These are phyloP conservation scores for Calameuta pallipes DNA, from an alignment of 2,888 invertebrate genomes.

Conservation along the genomic window DNA sequence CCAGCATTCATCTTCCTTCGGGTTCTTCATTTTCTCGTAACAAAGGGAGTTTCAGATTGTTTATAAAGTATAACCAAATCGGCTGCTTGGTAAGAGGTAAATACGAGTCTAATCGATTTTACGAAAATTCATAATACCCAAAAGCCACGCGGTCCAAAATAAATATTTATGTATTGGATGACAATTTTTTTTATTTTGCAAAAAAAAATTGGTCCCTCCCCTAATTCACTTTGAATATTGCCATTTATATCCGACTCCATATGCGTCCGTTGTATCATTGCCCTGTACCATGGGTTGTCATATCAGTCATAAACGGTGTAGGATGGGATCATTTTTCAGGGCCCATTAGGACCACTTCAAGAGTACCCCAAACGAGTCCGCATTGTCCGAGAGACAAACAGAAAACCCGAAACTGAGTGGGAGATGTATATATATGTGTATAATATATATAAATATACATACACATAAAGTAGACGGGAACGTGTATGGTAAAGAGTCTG, in stretches of 20 bases:
- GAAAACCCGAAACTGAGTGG: not conserved
- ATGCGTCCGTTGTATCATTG: not conserved
- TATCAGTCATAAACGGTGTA: not conserved
- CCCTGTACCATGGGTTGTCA: not conserved
- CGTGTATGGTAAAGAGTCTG: not conserved
- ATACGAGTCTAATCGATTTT: not conserved
- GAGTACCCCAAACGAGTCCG: not conserved
- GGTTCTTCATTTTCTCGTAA: not conserved
- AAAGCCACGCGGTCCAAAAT: not conserved
- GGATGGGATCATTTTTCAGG: not conserved
- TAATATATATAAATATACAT: too few species aligned
- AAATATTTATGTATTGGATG: not conserved
- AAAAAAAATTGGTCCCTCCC: too few species aligned
- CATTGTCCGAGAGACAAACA: not conserved
- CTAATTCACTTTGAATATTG: not conserved
- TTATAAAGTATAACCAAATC: not conserved
- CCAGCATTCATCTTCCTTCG: too few species aligned
- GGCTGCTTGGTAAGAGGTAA: not conserved
- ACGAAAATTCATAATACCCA: not conserved
- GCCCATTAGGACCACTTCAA: not conserved
- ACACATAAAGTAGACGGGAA: too few species aligned
- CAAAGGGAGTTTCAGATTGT: not conserved
- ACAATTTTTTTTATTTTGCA: too few species aligned
- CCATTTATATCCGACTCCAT: not conserved
- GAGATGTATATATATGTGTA: not conserved